phyloP scores from a whole-genome alignment of 2,888 invertebrate genomes.

The Druceiella hillmani region DNA sequence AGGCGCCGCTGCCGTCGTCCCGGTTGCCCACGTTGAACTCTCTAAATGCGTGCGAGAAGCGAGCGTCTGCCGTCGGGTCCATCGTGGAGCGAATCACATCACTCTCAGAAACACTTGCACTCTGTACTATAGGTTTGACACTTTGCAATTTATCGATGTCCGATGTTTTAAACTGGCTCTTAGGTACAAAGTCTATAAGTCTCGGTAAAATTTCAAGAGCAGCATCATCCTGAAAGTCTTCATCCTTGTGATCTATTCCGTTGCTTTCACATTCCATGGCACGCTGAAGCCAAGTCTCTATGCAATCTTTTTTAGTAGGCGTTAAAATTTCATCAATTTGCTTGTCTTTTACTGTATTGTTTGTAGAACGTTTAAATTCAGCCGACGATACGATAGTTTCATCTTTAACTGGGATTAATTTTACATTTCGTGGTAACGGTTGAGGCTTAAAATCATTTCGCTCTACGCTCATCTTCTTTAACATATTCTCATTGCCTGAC shows the following conservation, averaged over 20 bases:
- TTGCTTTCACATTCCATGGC: conserved; percentile 48
- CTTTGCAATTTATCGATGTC: conserved; percentile 26
- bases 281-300: conserved; percentile 45
- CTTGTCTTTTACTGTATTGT: too few species aligned
- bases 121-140: too few species aligned
- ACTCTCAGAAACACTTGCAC: too few species aligned
- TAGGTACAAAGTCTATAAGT: conserved; percentile 67
- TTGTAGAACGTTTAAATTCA: conserved; percentile 6
- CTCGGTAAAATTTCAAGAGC: conserved; percentile 55
- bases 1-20: conserved; percentile 54
- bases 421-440: conserved; percentile 51
- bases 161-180: conserved; percentile 46
- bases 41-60: neutral
- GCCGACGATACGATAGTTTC: conserved; percentile 24
- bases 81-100: neutral
- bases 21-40: conserved; percentile 23
- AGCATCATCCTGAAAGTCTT: conserved; percentile 31
- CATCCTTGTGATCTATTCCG: conserved; percentile 38
- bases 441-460: too few species aligned
- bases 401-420: conserved; percentile 27
- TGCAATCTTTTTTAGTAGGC: conserved; percentile 46
- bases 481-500: too few species aligned
- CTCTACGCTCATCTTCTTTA: conserved; percentile 29
- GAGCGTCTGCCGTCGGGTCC: neutral
- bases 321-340: conserved; percentile 43